Conservation (phyloP, 2,113 vertebrate species). For the Cheilinus undulatus region DNA sequence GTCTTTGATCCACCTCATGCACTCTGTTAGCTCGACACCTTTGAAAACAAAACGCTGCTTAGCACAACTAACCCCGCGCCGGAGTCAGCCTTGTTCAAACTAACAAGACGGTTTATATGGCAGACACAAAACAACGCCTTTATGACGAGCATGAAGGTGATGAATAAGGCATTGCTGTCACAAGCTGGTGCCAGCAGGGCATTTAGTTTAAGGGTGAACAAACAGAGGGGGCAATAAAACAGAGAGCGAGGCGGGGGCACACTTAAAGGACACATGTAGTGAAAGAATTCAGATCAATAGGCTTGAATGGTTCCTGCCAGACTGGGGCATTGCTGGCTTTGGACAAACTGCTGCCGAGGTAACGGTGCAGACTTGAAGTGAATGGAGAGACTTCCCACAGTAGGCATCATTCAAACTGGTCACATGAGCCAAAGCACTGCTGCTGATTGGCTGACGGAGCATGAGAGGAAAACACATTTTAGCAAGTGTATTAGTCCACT, state of each 20-base stretch:
- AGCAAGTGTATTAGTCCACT: no score
- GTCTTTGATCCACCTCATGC: conserved; percentile 68
- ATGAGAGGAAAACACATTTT: no score
- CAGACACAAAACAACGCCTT: conserved; percentile 7
- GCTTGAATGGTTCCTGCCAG: conserved; percentile 26
- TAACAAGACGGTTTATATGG: conserved; percentile 8
- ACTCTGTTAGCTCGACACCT: conserved; percentile 20
- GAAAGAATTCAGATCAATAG: conserved; percentile 59
- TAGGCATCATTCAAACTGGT: conserved; percentile 41
- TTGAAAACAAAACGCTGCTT: conserved; percentile 17
- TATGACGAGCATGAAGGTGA: conserved; percentile 46
- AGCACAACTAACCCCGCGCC: conserved; percentile 9
- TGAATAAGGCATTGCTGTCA: conserved; percentile 54
- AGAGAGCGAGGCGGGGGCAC: conserved; percentile 18
- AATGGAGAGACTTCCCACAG: conserved; percentile 44
- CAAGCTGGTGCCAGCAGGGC: conserved; percentile 52
- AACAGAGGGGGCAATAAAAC: conserved; percentile 49
- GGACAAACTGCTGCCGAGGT: conserved; percentile 61
- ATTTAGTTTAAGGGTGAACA: conserved; percentile 46
- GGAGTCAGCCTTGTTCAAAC: conserved; percentile 32
- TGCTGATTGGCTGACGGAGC: conserved; percentile 39
- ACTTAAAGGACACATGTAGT: conserved; percentile 54
- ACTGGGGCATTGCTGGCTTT: conserved; percentile 61
- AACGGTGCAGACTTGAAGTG: conserved; percentile 56
- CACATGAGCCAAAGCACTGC: conserved; percentile 8